A percentile compares a stretch with the other conserved stretches of the same genome.
Evolutionary conservation across 1,140 invertebrate genomes (phyloP).

Genomic region (Teleogryllus occipitalis): DNA sequence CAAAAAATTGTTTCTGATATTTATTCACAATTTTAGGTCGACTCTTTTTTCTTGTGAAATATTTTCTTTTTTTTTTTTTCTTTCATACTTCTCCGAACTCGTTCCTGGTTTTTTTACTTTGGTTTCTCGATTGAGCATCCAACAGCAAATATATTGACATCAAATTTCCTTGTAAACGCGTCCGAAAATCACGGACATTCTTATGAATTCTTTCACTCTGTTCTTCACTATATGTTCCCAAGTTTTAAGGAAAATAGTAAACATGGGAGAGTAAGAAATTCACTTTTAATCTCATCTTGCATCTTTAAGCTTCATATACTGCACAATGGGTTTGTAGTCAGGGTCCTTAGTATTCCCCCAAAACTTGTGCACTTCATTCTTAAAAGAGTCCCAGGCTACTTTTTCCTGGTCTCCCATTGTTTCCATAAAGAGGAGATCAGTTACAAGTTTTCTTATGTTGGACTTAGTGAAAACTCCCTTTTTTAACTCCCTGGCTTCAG

Average conservation of each 20-base stretch:
- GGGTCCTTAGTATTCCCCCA: slow-evolving; percentile 7
- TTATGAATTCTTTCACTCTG: slow-evolving; percentile 11
- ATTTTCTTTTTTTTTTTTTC: slow-evolving; percentile 21
- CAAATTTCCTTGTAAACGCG: slow-evolving; percentile 8
- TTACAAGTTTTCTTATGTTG: slow-evolving; percentile 18
- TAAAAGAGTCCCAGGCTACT: not conserved
- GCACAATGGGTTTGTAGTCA: slow-evolving; percentile 7
- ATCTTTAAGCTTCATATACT: slow-evolving; percentile 4
- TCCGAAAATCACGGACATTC: slow-evolving; percentile 12
- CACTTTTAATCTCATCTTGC: not conserved
- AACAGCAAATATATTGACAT: not conserved
- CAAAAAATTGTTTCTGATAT: too few relatives aligned
- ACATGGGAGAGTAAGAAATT: too few relatives aligned
- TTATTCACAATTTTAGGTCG: not conserved
- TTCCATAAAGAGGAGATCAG: slow-evolving; percentile 13
- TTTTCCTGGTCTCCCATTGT: slow-evolving; percentile 16
- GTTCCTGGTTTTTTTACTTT: slow-evolving; percentile 19
- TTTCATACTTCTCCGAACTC: slow-evolving; percentile 19
- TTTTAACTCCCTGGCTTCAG: slow-evolving; percentile 10
- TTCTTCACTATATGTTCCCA: slow-evolving; percentile 12
- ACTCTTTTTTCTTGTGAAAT: slow-evolving; percentile 14
- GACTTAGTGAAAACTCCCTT: slow-evolving; percentile 7
- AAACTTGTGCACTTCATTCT: slow-evolving; percentile 14
- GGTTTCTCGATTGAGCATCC: slow-evolving; percentile 25
- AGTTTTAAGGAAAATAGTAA: slow-evolving; percentile 13